These are phyloP conservation scores for Nibea albiflora DNA, from an alignment of 2,113 vertebrate species.

Conservation along the genomic window DNA sequence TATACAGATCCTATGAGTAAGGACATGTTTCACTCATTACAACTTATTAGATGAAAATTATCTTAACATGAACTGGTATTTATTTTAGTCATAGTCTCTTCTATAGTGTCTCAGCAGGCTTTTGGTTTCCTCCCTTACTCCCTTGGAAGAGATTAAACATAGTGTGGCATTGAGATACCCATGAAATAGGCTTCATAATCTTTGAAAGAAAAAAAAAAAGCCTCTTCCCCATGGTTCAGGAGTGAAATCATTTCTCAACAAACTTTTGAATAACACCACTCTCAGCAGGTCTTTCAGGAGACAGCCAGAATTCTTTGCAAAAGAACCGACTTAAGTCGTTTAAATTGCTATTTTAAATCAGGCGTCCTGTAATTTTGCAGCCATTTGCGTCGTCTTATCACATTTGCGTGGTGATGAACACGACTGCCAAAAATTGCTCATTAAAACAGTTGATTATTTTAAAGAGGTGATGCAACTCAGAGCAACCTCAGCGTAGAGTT, in stretches of 20 bases:
- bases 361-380: conserved; percentile 37
- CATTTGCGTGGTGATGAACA: conserved; percentile 55
- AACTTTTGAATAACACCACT: conserved; percentile 56
- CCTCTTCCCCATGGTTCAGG: conserved; percentile 35
- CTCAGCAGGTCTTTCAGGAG: conserved; percentile 49
- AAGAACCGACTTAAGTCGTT: conserved; percentile 24
- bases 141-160: conserved; percentile 52
- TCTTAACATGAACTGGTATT: neutral
- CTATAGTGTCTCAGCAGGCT: conserved; percentile 14
- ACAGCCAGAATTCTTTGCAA: conserved; percentile 36
- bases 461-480: conserved; percentile 75
- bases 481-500: conserved; percentile 40
- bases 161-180: conserved; percentile 43
- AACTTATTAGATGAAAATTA: neutral
- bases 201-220: conserved; percentile 34
- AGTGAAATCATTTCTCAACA: conserved; percentile 45
- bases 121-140: conserved; percentile 21
- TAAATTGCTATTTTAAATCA: conserved; percentile 47
- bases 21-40: neutral
- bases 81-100: conserved; percentile 1
- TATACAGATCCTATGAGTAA: neutral
- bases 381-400: conserved; percentile 58
- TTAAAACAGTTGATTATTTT: conserved; percentile 64
- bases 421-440: conserved; percentile 61
- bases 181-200: conserved; percentile 67